These are phyloP conservation scores for Iselma pallidipennis DNA, from an alignment of 2,888 invertebrate species.

Conservation along the genomic window DNA sequence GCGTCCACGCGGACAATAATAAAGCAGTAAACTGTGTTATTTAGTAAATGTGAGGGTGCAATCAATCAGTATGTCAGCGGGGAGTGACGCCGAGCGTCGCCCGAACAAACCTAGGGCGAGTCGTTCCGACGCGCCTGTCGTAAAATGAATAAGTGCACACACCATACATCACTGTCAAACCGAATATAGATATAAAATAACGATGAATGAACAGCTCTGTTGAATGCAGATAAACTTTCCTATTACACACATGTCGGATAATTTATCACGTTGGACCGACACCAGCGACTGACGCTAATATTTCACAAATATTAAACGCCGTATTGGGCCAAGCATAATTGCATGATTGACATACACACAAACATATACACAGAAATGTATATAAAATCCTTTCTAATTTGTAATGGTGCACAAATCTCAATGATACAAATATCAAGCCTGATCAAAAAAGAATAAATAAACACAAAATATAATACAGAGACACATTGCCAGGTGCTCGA, in stretches of 20 bases:
- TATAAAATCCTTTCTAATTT: slow-evolving; percentile 5
- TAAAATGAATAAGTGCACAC: slow-evolving; percentile 57
- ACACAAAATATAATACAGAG: neutral
- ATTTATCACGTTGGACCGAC: slow-evolving; percentile 52
- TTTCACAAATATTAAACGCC: slow-evolving; percentile 25
- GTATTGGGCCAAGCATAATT: slow-evolving; percentile 17
- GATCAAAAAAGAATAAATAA: neutral
- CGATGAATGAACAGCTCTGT: slow-evolving; percentile 57
- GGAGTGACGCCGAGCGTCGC: slow-evolving; percentile 48
- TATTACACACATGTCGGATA: slow-evolving; percentile 56
- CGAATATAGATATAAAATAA: slow-evolving; percentile 58
- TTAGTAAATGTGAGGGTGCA: slow-evolving; percentile 54
- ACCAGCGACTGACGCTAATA: slow-evolving; percentile 34
- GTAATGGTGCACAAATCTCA: slow-evolving; percentile 5
- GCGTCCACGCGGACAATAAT: slow-evolving; percentile 42
- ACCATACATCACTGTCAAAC: slow-evolving; percentile 58
- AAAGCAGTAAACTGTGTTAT: slow-evolving; percentile 55
- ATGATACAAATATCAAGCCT: slow-evolving; percentile 5
- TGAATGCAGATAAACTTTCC: slow-evolving; percentile 58
- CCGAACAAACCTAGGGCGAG: slow-evolving; percentile 44
- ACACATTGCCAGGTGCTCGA: neutral
- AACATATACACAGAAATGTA: neutral
- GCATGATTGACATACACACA: slow-evolving; percentile 16
- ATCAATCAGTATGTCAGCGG: slow-evolving; percentile 55
- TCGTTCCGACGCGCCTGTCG: slow-evolving; percentile 50